phyloP scores from a whole-genome alignment of 2,888 invertebrate genomes.

The Rhimphoctona megacephalus region DNA sequence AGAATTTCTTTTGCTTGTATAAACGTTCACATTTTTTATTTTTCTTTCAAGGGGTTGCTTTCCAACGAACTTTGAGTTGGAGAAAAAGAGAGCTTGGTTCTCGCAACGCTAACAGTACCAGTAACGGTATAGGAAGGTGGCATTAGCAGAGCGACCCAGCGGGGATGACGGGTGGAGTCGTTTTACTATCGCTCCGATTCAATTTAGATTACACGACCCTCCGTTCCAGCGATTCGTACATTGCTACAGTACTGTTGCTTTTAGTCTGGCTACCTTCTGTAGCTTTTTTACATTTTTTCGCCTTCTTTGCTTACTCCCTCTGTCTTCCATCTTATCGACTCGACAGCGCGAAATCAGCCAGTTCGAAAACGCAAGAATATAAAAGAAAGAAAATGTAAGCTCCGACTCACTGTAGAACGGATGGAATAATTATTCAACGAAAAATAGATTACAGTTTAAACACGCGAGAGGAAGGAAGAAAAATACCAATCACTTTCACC shows the following conservation, averaged over 20 bases:
- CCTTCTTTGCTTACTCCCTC: not conserved
- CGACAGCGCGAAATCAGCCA: constrained; percentile 43
- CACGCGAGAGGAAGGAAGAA: too few relatives aligned
- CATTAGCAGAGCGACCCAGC: constrained; percentile 58
- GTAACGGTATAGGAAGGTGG: constrained; percentile 44
- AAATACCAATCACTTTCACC: not conserved
- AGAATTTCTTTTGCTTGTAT: constrained; percentile 47
- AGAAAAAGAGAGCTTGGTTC: constrained; percentile 11
- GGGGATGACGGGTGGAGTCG: constrained; percentile 65
- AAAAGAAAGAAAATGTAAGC: constrained; percentile 4
- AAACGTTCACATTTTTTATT: constrained; percentile 45
- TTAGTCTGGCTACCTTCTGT: constrained; percentile 24
- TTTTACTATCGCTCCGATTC: constrained; percentile 71
- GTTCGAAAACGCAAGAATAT: constrained; percentile 19
- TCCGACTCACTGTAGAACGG: constrained; percentile 12
- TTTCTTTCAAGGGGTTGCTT: constrained; percentile 35
- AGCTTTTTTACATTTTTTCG: constrained; percentile 14
- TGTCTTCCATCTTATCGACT: constrained; percentile 54
- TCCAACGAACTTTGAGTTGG: constrained; percentile 12
- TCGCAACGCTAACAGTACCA: constrained; percentile 9
- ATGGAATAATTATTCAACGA: constrained; percentile 5
- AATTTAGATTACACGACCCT: constrained; percentile 72
- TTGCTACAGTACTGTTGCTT: constrained; percentile 23
- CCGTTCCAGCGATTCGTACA: constrained; percentile 59
- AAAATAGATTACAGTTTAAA: not conserved